These are phyloP conservation scores for Dorcus hopei DNA, from an alignment of 2,888 invertebrate genomes.

Conservation along the genomic window DNA sequence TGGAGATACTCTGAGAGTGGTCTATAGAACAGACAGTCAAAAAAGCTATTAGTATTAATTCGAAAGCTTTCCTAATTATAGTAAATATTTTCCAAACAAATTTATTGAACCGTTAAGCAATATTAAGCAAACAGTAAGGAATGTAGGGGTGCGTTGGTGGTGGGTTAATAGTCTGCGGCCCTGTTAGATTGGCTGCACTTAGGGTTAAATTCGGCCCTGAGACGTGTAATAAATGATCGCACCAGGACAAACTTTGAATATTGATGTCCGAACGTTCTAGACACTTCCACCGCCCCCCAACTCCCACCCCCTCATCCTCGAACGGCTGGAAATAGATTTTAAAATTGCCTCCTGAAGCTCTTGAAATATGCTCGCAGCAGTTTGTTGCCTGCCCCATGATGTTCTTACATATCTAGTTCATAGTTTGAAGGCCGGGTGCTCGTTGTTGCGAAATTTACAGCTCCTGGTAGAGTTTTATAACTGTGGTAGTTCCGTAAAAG, in stretches of 20 bases:
- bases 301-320: conserved; percentile 35
- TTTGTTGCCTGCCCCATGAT: neutral
- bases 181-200: conserved; percentile 39
- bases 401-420: neutral
- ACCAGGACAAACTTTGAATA: conserved; percentile 47
- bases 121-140: conserved; percentile 18
- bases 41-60: too few species aligned
- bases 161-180: conserved; percentile 36
- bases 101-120: too few species aligned
- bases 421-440: neutral
- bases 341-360: conserved; percentile 34
- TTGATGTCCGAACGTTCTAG: conserved; percentile 45
- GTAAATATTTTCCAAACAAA: too few species aligned
- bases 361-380: conserved; percentile 30
- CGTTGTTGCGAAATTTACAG: neutral
- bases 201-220: conserved; percentile 32
- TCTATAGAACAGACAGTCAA: too few species aligned
- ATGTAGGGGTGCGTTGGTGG: conserved; percentile 32
- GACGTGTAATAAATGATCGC: conserved; percentile 48
- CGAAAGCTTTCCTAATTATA: too few species aligned
- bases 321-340: conserved; percentile 41
- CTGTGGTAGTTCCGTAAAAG: neutral
- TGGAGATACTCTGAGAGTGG: too few species aligned
- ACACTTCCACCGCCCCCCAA: conserved; percentile 32
- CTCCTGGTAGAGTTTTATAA: neutral